Base-by-base conservation (phyloP, 2,888 invertebrate genomes). In the Conistra vaccinii region DNA sequence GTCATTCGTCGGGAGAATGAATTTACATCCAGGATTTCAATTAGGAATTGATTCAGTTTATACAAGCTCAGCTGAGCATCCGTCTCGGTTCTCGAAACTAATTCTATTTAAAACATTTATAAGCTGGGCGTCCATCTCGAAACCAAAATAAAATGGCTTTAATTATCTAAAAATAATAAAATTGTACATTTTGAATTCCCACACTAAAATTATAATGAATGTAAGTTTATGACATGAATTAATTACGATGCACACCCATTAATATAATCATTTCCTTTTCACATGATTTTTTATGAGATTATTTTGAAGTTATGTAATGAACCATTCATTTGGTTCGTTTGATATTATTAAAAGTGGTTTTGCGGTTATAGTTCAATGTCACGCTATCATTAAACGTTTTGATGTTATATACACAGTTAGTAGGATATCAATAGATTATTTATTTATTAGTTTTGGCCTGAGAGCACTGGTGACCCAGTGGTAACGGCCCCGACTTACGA, bases 261-360 rank as follows among this genome's bases (percentile, higher is more conserved):
- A 67, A 66, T 63, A 61, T 55, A 48, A 63, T 58, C 48, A 70
- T 78, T 77, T 81, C 81, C 73, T 73, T 67, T 78, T 81, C 61
- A 67, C 73, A 81, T 81, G 29, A 67, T 62, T 48, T 60, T 73
- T 66, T 35, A 77, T 75, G 51, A 75, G 42, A 75, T 69, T 75
- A 55, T 20, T 62, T 26, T 61, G 0, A 51, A 42, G 32, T 80
- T 69, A 57, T 29, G 61, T 69, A 66, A 66, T n/a, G 23, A 14
- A 62, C 17, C 26, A 58, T 65, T 62, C n/a, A 67, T 62, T 77
- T 20, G 53, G 29, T 76, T 48, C 14, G 23, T 42, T 29, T 12
- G 32, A n/a, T 26, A 61, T 57, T 51, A 55, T 29, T 55, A 6
- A 23, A 53, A 45, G 23, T 73, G 12, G 20, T 39, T 61, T n/a